A percentile compares a stretch with the other conserved stretches of the same genome.
Conservation (phyloP, 1,140 invertebrate genomes). For the Mya arenaria region DNA sequence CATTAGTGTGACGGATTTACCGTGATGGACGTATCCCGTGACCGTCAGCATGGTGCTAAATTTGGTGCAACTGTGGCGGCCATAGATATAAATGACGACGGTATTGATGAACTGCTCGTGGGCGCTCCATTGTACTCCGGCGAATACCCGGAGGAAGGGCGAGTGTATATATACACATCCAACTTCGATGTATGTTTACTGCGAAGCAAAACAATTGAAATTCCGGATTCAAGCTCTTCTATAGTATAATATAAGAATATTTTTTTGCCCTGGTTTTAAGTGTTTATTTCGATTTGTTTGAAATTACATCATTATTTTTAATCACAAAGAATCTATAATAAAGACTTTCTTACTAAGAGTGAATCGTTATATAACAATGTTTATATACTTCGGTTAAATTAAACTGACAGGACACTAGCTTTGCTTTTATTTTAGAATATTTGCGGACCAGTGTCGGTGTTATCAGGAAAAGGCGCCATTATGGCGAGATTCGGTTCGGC, state of each 20-base stretch:
- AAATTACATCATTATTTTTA: too few relatives aligned
- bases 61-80: constrained; percentile 89
- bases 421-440: too few relatives aligned
- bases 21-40: not conserved
- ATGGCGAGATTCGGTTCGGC: constrained; percentile 34
- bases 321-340: too few relatives aligned
- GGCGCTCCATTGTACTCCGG: constrained; percentile 95
- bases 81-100: constrained; percentile 88
- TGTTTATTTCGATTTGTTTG: too few relatives aligned
- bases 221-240: too few relatives aligned
- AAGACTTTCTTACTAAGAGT: too few relatives aligned
- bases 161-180: constrained; percentile 92
- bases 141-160: constrained; percentile 88
- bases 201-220: too few relatives aligned
- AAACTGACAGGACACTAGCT: too few relatives aligned
- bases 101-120: constrained; percentile 93
- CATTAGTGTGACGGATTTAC: not conserved
- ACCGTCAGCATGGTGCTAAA: constrained; percentile 84
- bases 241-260: too few relatives aligned
- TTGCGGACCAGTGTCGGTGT: constrained; percentile 34
- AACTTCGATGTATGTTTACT: not conserved
- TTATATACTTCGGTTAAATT: too few relatives aligned
- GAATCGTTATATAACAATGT: too few relatives aligned
- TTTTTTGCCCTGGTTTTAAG: too few relatives aligned
- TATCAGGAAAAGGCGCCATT: constrained; percentile 4